phyloP scores from a whole-genome alignment of 2,113 vertebrate genomes.

The Bubo scandiacus region DNA sequence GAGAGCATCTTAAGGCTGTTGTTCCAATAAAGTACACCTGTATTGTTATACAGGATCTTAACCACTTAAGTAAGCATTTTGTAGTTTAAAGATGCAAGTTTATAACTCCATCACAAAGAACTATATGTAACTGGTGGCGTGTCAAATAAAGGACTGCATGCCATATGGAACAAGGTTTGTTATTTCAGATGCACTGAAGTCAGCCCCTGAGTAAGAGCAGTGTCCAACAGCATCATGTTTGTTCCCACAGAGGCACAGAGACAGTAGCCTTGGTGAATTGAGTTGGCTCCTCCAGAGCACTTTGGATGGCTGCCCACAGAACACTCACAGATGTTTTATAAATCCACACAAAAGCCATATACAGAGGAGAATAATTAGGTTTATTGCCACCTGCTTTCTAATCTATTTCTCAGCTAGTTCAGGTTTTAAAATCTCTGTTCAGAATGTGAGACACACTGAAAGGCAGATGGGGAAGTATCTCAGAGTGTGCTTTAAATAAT shows the following conservation, averaged over 20 bases:
- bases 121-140: accelerated
- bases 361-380: not conserved
- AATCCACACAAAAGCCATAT: not conserved
- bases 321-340: not conserved
- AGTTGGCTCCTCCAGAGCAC: not conserved
- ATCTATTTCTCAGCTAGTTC: not conserved
- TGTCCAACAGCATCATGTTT: not conserved
- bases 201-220: not conserved
- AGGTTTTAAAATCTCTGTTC: not conserved
- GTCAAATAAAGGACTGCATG: not conserved
- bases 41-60: not conserved
- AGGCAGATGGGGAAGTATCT: not conserved
- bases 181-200: not conserved
- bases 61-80: not conserved
- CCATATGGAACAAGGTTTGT: accelerated
- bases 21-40: not conserved
- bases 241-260: not conserved
- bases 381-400: slow-evolving; percentile 21
- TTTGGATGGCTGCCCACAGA: not conserved
- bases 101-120: not conserved
- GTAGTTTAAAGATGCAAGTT: not conserved
- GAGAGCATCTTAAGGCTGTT: not conserved
- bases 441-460: not conserved
- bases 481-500: not conserved
- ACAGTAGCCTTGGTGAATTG: not conserved